Evolutionary conservation across 2,797 vertebrate species (phyloP), one percentile per base, ranked within the genome.

Genomic region (Heteromormyrus szaboi): DNA sequence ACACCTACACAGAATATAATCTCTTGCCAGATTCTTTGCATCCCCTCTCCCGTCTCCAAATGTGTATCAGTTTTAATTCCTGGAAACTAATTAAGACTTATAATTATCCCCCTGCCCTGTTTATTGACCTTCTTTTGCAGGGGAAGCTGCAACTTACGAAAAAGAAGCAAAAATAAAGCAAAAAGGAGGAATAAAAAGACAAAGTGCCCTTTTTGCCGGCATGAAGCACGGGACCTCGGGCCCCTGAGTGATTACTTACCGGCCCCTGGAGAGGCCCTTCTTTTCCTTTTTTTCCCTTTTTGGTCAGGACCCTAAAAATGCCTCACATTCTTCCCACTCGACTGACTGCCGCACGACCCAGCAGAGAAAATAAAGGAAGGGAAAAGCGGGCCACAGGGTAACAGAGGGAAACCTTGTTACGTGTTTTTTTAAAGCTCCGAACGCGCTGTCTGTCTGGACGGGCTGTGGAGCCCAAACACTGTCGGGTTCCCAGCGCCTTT

Each of bases 41-140:
- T 94, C 93, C 54, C 65, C 65, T 12, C 93, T 92, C 93, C 92
- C 92, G 92, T 93, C 91, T 92, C 92, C 90, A 93, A 95, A 95
- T 94, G 94, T 93, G 92, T 92, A 94, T 92, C 94, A 92, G 62
- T 94, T 95, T 94, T 95, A 96, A 95, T 95, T 95, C 95, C 94
- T 92, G 92, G 93, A 95, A 96, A 95, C 95, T 95, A 96, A 96
- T 96, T 96, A 95, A 94, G 94, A 95, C 94, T 96, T 95, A 94
- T 95, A 95, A 95, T 95, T 94, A 94, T 93, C 89, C 91, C 93
- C 95, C 94, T 93, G 89, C 88, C 91, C 93, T 89, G 91, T 94
- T 93, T 92, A 92, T 48, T 79, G 48, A 37, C 19, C 33, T 46
- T 62, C 62, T 51, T 72, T 89, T 33, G 5, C 22, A 2, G 17